Base-by-base conservation (phyloP, 2,888 invertebrate species). In the Drosophila bunnanda region DNA sequence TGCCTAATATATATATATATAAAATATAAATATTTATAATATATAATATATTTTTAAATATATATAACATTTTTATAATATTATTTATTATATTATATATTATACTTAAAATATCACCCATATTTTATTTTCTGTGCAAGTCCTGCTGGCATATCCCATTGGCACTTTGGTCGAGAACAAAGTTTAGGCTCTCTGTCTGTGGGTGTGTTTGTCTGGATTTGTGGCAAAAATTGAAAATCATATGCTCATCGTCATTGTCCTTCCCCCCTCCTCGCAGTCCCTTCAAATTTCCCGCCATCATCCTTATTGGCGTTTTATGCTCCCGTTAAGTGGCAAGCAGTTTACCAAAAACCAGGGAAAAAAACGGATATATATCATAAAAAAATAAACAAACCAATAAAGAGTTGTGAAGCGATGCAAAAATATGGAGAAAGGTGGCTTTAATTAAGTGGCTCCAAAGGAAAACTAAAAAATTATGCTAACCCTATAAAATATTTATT, bases 211-310 rank as follows among this genome's bases (percentile, higher is more conserved):
- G 53, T 81, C 71, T 74, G 85, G 71, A 68, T 57, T 82, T 84
- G 82, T 88, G 77, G 82, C 77, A 73, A 77, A 82, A 88, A 88
- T 82, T 88, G 82, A 79, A 84, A 83, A 85, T 88, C 88, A 83
- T 83, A 83, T 85, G 82, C 82, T 77, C 74, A 75, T 75, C 53
- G 66, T 65, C 62, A 76, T 52, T 34, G 53, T 60, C 34, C 39
- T 39, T 4, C 17, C 10, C 17, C 22, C 36, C 38, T n/a, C 50
- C 17, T 25, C 5, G 12, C 7, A 28, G 22, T 7, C n/a, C 41
- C 13, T n/a, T 30, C 22, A 25, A 17, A n/a, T 50, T 48, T 41
- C 28, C 39, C 9, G 25, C 8, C 32, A 39, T 39, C 50, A 50
- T 43, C 67, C 36, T 56, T 75, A 57, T 74, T 58, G 74, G 75